Evolutionary conservation across 2,888 invertebrate species (phyloP), one percentile per base, ranked within the genome.

Genomic region (Hipparchia semele): DNA sequence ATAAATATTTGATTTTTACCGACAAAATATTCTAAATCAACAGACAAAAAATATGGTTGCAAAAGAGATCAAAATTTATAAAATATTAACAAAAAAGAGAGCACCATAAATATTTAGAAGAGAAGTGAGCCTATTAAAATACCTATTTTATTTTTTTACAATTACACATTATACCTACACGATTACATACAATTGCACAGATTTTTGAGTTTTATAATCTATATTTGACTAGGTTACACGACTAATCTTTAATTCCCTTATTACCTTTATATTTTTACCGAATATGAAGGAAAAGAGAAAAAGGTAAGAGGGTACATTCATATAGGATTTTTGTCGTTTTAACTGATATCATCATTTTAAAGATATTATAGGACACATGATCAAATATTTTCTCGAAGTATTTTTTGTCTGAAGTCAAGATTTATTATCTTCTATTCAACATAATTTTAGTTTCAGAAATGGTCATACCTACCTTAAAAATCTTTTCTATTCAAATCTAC

Each of bases 271-370:
- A 91, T 90, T 80, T 51, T 71, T 75, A 79, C 54, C 74, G 78
- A 86, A 91, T 91, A 91, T 89, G 85, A 89, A 89, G 90, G 89
- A 87, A 85, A 65, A 91, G 91, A 87, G 90, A 85, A 68, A 12
- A 68, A 39, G 49, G 49, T 68, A 33, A 49, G 53, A 59, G 45
- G 51, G 68, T 58, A 60, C 59, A 68, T 68, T 68, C 7, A 51
- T 74, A 74, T 74, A 75, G 78, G 2, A 62, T 56, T 56, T 23
- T 12, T 10, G 9, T 6, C 7, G 1, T 46, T 46, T 46, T 39
- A 39, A 39, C 39, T 39, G 39, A 49, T 49, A 6, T 49, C 49
- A 39, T 39, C 0, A 4, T 39, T 39, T 39, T 2, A 39, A 39
- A 39, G 39, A 39, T 39, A 39, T 39, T 0, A 4, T 4, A 39